Evolutionary conservation across 92 coral and sea anemone species (phyloP), one percentile per base, ranked within the genome.

Genomic region (Epizoanthus rinbou): DNA sequence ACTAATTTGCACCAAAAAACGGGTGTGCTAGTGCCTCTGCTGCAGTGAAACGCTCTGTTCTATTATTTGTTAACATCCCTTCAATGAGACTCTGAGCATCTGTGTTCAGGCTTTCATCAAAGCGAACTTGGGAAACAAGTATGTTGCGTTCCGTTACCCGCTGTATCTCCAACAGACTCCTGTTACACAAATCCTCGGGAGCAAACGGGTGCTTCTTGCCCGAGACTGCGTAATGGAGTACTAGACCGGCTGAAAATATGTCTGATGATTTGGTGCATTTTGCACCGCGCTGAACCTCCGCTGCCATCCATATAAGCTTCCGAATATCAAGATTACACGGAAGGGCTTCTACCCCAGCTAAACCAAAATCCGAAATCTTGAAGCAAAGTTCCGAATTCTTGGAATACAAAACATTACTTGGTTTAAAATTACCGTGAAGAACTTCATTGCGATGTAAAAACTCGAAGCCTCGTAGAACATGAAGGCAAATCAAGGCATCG

Each of bases 341-440:
- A 8, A 3, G 16, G 33, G 18, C 25, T 15, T 71, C 57, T 2
- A 71, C 17, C n/a, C 23, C 58, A 2, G 58, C 76, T 17, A 71
- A 71, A 5, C 76, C 76, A 71, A 71, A 71, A 45, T 71, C 76
- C 4, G 76, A 71, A 17, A 71, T 25, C 15, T 5, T 56, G 50
- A 71, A 71, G 57, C 76, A 56, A 45, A 47, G 76, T 23, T 41
- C 31, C 3, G 57, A 28, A 13, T 18, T 71, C 25, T 71, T 71
- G 28, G 58, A 45, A 19, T 45, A 71, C 4, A 71, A 28, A 45
- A 71, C 24, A 10, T 43, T 71, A 28, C 22, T 71, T 19, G 76
- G 76, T 71, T 71, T 71, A 43, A 71, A 58, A 71, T 71, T 71
- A 47, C 76, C 76, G 58, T 45, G 76, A 37, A 71, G 31, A 45